Evolutionary conservation across 1,140 invertebrate species (phyloP).

Genomic region (Notospermus geniculatus): DNA sequence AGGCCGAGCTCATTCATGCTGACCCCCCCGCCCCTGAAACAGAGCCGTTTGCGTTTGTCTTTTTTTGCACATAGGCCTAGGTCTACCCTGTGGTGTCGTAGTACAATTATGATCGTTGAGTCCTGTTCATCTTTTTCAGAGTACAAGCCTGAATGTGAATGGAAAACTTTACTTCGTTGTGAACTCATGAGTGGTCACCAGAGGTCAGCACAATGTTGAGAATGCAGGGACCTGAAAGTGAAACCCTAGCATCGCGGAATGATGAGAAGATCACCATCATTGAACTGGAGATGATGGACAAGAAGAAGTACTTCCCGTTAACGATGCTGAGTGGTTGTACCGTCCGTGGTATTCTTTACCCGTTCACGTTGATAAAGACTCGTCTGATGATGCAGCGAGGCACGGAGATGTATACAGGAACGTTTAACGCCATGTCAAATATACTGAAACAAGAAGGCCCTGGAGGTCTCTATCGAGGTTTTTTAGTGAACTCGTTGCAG

Average conservation of each 20-base stretch:
- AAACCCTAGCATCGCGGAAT: slow-evolving; percentile 15
- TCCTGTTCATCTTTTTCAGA: no score
- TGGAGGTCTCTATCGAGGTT: slow-evolving; percentile 85
- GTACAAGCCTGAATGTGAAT: no score
- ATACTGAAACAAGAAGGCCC: slow-evolving; percentile 86
- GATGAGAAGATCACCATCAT: slow-evolving; percentile 62
- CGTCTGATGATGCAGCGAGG: slow-evolving; percentile 72
- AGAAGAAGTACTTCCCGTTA: slow-evolving; percentile 85
- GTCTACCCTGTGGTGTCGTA: no score
- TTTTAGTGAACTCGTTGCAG: slow-evolving; percentile 87
- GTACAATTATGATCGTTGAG: no score
- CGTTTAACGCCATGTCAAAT: slow-evolving; percentile 86
- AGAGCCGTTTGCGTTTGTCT: no score
- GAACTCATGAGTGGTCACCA: no score
- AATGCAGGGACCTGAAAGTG: no score
- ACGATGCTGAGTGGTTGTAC: slow-evolving; percentile 84
- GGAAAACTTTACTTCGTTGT: no score
- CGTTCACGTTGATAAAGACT: slow-evolving; percentile 94
- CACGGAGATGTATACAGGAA: slow-evolving; percentile 72
- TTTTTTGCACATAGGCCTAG: no score
- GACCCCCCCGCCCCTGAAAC: no score
- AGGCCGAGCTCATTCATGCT: no score
- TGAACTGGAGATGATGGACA: slow-evolving; percentile 99
- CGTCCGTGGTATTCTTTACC: slow-evolving; percentile 88
- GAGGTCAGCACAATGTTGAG: no score